phyloP scores from a whole-genome alignment of 2,113 vertebrate genomes.

The Poeciliopsis occidentalis region DNA sequence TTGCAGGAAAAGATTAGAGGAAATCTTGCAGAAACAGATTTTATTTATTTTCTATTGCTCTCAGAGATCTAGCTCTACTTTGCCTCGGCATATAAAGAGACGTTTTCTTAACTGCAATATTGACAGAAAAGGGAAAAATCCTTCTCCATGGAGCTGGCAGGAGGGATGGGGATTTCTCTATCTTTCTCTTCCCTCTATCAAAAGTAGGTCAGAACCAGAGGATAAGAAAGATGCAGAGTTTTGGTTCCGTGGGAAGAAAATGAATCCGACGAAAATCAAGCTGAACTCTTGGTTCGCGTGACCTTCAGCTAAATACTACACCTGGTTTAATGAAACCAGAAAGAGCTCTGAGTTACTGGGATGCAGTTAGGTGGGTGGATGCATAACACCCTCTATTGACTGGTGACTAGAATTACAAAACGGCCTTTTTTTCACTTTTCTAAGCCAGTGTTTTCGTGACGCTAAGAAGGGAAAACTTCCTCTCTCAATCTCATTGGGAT shows the following conservation, averaged over 20 bases:
- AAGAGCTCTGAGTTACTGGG: neutral
- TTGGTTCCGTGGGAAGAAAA: slow-evolving; percentile 41
- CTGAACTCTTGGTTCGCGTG: slow-evolving; percentile 35
- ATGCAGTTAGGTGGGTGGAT: neutral
- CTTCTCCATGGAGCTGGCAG: neutral
- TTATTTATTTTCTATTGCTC: slow-evolving; percentile 32
- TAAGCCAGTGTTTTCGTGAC: neutral
- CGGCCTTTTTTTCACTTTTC: neutral
- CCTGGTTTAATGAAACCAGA: neutral
- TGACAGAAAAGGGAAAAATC: slow-evolving; percentile 47
- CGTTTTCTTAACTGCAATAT: slow-evolving; percentile 44
- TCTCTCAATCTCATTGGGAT: neutral
- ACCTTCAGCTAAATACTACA: slow-evolving; percentile 19
- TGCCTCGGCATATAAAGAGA: slow-evolving; percentile 45
- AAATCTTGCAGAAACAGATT: slow-evolving; percentile 78
- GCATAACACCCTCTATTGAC: neutral
- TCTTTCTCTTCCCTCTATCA: slow-evolving; percentile 17
- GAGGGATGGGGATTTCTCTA: slow-evolving; percentile 31
- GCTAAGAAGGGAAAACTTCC: neutral
- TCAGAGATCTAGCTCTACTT: slow-evolving; percentile 65
- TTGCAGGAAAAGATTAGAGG: slow-evolving; percentile 74
- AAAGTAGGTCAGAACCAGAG: slow-evolving; percentile 66
- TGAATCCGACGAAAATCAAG: slow-evolving; percentile 46
- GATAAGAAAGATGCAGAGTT: slow-evolving; percentile 47
- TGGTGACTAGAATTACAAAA: neutral